Conservation (phyloP, 2,797 vertebrate genomes). For the Heteromormyrus szaboi region DNA sequence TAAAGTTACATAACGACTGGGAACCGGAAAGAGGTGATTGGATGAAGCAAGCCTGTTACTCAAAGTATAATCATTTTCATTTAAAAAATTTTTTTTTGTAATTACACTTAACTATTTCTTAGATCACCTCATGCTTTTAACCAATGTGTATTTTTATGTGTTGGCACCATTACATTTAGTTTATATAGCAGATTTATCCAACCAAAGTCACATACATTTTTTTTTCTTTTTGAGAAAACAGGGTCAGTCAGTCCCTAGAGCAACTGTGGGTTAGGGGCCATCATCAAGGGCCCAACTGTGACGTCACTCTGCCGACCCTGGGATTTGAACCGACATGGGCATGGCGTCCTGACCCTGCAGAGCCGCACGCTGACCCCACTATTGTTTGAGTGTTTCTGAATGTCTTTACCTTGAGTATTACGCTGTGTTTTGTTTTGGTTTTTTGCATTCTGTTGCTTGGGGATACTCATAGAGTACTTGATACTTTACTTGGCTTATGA, state of each 20-base stretch:
- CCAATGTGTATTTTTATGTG: not conserved
- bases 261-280: not conserved
- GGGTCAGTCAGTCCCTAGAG: not conserved
- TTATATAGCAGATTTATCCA: not conserved
- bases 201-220: not conserved
- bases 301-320: not conserved
- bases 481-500: not conserved
- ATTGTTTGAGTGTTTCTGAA: not conserved
- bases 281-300: not conserved
- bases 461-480: not conserved
- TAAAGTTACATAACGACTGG: not conserved
- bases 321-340: not conserved
- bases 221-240: not conserved
- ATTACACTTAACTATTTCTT: not conserved
- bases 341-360: not conserved
- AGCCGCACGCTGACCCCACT: not conserved
- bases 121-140: not conserved
- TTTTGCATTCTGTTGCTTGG: not conserved
- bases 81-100: not conserved
- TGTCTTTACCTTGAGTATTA: too few species aligned
- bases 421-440: not conserved
- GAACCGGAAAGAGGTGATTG: not conserved
- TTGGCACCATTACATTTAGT: not conserved
- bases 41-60: not conserved
- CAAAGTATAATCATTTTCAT: not conserved